These are phyloP conservation scores for Parazoanthus swiftii DNA, from an alignment of 92 coral and sea anemone genomes.

Conservation along the genomic window DNA sequence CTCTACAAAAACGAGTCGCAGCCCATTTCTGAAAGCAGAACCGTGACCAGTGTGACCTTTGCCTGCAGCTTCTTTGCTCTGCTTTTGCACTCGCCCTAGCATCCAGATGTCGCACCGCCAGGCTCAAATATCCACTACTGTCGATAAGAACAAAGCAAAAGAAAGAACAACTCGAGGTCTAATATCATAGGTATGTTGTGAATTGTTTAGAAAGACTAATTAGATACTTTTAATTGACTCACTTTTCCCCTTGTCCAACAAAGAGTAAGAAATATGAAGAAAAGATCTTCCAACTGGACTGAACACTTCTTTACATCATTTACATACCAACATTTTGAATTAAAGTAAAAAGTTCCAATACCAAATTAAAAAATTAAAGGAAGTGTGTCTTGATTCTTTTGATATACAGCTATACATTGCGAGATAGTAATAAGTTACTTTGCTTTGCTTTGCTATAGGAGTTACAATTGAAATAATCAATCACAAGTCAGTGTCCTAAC, in stretches of 20 bases:
- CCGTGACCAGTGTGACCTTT: too few species aligned
- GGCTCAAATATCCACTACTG: not conserved
- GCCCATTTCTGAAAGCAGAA: too few species aligned
- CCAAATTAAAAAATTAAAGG: not conserved
- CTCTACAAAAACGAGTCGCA: too few species aligned
- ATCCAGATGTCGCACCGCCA: not conserved
- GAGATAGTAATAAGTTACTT: not conserved
- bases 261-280: not conserved
- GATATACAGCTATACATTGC: not conserved
- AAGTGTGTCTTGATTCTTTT: not conserved
- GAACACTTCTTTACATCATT: not conserved
- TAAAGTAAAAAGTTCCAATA: not conserved
- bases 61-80: not conserved
- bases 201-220: not conserved
- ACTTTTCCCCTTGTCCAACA: not conserved
- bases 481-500: too few species aligned
- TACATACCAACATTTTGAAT: too few species aligned
- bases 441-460: too few species aligned
- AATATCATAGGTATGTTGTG: not conserved
- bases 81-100: too few species aligned
- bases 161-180: not conserved
- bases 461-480: too few species aligned
- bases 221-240: not conserved
- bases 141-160: not conserved
- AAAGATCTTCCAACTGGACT: too few species aligned